These are phyloP conservation scores for Nerophis ophidion DNA, from an alignment of 2,113 vertebrate species.

Conservation along the genomic window DNA sequence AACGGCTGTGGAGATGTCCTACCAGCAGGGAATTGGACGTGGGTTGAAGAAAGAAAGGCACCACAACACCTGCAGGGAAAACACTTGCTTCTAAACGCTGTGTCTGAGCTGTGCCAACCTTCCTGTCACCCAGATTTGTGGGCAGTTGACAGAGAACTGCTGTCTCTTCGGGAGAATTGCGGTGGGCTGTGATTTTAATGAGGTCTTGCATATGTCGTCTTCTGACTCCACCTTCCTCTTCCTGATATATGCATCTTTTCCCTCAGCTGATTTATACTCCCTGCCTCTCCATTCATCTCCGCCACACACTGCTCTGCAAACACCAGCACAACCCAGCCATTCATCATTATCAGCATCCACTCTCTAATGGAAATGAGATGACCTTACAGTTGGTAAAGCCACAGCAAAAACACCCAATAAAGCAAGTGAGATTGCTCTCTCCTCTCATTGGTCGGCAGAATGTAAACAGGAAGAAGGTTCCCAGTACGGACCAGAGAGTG, in stretches of 20 bases:
- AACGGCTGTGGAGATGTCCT: neutral
- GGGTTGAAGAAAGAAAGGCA: neutral
- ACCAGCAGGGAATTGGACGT: neutral
- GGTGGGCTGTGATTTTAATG: neutral
- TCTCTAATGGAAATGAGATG: too few species aligned
- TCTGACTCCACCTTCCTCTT: neutral
- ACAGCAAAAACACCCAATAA: too few species aligned
- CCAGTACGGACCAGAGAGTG: too few species aligned
- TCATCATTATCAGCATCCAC: too few species aligned
- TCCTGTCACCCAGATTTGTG: slow-evolving; percentile 11
- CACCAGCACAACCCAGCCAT: too few species aligned
- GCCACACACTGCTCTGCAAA: too few species aligned
- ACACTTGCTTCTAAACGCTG: too few species aligned
- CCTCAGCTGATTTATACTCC: neutral
- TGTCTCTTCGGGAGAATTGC: neutral
- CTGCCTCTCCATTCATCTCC: too few species aligned
- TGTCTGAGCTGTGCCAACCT: slow-evolving; percentile 18
- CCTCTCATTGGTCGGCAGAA: too few species aligned
- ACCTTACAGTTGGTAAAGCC: too few species aligned
- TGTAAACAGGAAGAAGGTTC: too few species aligned
- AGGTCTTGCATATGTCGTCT: slow-evolving; percentile 2
- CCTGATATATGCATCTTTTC: neutral
- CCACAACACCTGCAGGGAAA: neutral
- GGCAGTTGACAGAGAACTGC: slow-evolving; percentile 22
- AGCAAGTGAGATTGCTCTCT: too few species aligned